These are phyloP conservation scores for Chaenodraco wilsoni DNA, from an alignment of 2,797 vertebrate species.

Conservation along the genomic window DNA sequence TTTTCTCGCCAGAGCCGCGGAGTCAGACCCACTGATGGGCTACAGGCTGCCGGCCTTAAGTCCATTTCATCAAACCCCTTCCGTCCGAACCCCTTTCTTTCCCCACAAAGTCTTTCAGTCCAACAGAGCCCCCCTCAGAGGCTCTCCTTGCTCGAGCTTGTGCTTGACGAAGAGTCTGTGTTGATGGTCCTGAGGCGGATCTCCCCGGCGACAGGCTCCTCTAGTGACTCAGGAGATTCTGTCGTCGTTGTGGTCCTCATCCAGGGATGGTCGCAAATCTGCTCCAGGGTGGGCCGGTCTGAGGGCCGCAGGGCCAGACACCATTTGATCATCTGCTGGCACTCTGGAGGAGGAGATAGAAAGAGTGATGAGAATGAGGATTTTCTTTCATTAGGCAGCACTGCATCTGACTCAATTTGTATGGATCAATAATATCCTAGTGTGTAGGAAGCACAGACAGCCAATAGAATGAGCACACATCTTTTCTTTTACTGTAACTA, in stretches of 20 bases:
- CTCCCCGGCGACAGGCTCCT: conserved; percentile 81
- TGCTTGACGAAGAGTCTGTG: conserved; percentile 92
- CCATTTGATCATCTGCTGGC: conserved; percentile 97
- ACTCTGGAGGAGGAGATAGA: conserved; percentile 81
- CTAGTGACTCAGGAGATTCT: conserved; percentile 80
- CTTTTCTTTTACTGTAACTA: conserved; percentile 5
- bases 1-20: conserved; percentile 60
- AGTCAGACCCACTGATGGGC: conserved; percentile 44
- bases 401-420: conserved; percentile 30
- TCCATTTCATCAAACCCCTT: conserved; percentile 72
- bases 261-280: conserved; percentile 96
- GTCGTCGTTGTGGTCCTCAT: conserved; percentile 85
- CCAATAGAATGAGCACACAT: conserved; percentile 21
- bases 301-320: conserved; percentile 96
- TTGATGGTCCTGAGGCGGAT: conserved; percentile 91
- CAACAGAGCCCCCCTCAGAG: conserved; percentile 82
- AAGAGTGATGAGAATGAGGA: conserved; percentile 1
- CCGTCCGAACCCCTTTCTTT: conserved; percentile 53
- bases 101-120: conserved; percentile 64
- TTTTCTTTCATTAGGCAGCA: not conserved
- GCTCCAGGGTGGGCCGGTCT: conserved; percentile 95
- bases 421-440: conserved; percentile 14
- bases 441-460: conserved; percentile 17
- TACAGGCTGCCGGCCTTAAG: conserved; percentile 68
- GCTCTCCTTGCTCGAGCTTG: conserved; percentile 97